Evolutionary conservation across 1,140 invertebrate genomes (phyloP).

Genomic region (Diploscapter pachys): DNA sequence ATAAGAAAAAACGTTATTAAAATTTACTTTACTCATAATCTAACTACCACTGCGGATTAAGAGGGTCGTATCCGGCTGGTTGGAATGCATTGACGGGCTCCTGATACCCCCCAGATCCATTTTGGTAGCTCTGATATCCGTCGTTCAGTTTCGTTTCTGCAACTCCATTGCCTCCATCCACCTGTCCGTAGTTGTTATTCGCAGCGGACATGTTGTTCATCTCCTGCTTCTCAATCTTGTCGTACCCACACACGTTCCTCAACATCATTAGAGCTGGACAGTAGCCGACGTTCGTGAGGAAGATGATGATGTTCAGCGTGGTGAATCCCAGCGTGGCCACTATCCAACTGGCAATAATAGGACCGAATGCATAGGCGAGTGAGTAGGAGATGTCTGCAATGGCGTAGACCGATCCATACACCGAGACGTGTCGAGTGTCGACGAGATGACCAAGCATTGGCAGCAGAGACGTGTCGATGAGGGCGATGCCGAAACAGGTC

Average conservation of each 20-base stretch:
- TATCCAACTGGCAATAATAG: slow-evolving; percentile 93
- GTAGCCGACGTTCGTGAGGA: slow-evolving; percentile 86
- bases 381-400: slow-evolving; percentile 99
- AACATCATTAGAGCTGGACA: slow-evolving; percentile 84
- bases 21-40: too few relatives aligned
- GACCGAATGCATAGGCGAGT: slow-evolving; percentile 94
- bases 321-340: slow-evolving; percentile 92
- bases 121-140: slow-evolving; percentile 29
- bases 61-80: slow-evolving; percentile 42
- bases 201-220: background rate
- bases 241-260: slow-evolving; percentile 24
- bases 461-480: slow-evolving; percentile 93
- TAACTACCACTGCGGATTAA: slow-evolving; percentile 56
- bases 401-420: slow-evolving; percentile 98
- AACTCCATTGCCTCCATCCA: too few relatives aligned
- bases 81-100: too few relatives aligned
- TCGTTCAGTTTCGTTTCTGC: slow-evolving; percentile 4
- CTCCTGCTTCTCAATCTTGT: slow-evolving; percentile 18
- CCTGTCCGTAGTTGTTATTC: too few relatives aligned
- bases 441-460: slow-evolving; percentile 94
- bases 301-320: slow-evolving; percentile 89
- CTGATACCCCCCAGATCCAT: slow-evolving; percentile 6
- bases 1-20: too few relatives aligned
- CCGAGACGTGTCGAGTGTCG: slow-evolving; percentile 89
- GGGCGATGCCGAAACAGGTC: slow-evolving; percentile 96